Evolutionary conservation across 2,113 vertebrate species (phyloP), one percentile per base, ranked within the genome.

Genomic region (Cynopterus brachyotis): DNA sequence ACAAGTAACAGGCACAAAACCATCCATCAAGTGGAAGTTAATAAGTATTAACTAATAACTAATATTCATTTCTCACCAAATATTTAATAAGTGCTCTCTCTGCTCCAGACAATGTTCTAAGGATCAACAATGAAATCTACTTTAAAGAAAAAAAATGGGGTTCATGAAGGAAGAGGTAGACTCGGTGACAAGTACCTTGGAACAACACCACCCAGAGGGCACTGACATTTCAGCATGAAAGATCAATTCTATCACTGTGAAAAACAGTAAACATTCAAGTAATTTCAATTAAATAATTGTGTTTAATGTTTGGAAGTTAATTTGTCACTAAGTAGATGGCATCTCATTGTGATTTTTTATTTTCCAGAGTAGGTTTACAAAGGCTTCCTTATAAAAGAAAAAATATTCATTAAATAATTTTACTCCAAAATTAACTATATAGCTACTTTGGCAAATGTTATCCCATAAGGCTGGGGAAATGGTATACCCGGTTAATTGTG

Each of bases 321-420:
- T 81, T 92, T 95, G 57, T 67, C 69, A 83, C 32, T 62, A 83
- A 75, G 35, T 86, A 92, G 87, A 78, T 88, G 53, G 8, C 70
- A 88, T 94, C 47, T 80, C 50, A 60, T 86, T 57, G 13, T 72
- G 66, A 72, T 84, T 80, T 92, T n/a, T 94, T 30, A 66, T 40
- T 96, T 91, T 80, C 32, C 55, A 81, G 64, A 76, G 40, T 73
- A 79, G 45, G 2, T 42, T 37, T 69, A 45, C 6, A 67, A 78
- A 94, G 32, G 2, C 30, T 88, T 78, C 87, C 24, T 42, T 64
- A 91, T 32, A 57, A 79, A 79, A 91, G 69, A 78, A 92, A 92
- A 95, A 66, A 75, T 35, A 76, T 20, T 78, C n/a, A 32, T 70
- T 82, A 86, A 17, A 64, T 26, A 75, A 30, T 79, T 91, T 60